Conservation (phyloP, 1,140 invertebrate species). For the Zaprionus camerounensis region DNA sequence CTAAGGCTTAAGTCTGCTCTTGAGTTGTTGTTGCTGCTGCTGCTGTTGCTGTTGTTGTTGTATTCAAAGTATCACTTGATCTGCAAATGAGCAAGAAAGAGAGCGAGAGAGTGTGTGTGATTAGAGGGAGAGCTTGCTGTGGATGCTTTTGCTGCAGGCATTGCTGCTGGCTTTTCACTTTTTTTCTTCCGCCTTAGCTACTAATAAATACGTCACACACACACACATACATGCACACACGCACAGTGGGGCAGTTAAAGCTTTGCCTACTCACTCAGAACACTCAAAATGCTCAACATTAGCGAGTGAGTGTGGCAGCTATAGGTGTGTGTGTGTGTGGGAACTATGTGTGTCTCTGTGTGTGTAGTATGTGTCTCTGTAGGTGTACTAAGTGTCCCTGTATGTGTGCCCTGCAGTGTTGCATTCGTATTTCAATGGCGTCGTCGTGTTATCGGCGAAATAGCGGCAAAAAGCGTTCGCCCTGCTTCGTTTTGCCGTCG, state of each 20-base stretch:
- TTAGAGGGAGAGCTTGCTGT: conserved; percentile 19
- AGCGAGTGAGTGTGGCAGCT: neutral
- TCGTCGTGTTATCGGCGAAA: conserved; percentile 19
- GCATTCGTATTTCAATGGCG: conserved; percentile 67
- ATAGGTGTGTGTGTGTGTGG: neutral
- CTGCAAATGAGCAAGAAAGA: conserved; percentile 44
- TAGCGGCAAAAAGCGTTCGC: conserved; percentile 8
- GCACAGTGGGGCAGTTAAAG: conserved; percentile 37
- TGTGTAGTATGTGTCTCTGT: neutral
- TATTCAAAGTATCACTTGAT: conserved; percentile 69
- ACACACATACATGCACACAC: neutral
- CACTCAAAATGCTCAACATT: conserved; percentile 31
- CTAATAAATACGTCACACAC: conserved; percentile 46
- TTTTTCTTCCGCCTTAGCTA: conserved; percentile 29
- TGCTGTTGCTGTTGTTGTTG: conserved; percentile 55
- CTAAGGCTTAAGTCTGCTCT: conserved; percentile 30
- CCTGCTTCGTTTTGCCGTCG: conserved; percentile 19
- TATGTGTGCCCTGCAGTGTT: conserved; percentile 43
- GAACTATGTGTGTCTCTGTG: conserved; percentile 8
- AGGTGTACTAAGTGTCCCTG: neutral
- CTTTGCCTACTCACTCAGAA: conserved; percentile 46
- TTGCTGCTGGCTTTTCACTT: conserved; percentile 31
- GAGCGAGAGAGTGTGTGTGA: conserved; percentile 10
- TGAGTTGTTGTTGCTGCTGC: conserved; percentile 36
- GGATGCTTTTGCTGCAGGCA: conserved; percentile 7